Evolutionary conservation across 1,140 invertebrate genomes (phyloP).

Genomic region (Penaeus indicus): DNA sequence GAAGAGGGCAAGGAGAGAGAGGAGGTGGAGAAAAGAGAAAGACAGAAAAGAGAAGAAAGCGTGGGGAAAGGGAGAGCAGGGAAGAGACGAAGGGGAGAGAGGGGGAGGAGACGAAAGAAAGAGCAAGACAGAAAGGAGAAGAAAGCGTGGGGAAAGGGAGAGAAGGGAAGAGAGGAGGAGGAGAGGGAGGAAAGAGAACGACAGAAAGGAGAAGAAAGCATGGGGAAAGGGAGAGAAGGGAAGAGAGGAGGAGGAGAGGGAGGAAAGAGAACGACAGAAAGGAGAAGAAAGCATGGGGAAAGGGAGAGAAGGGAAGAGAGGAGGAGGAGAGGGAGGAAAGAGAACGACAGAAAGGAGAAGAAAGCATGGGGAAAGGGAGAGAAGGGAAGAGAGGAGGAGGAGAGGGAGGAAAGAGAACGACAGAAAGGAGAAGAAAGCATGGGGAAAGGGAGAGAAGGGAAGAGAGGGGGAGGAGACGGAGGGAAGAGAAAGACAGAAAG

Average conservation of each 20-base stretch:
- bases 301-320: not conserved
- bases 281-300: not conserved
- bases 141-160: no score
- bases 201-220: no score
- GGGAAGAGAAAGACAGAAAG: not conserved
- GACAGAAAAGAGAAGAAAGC: no score
- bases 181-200: no score
- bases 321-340: not conserved
- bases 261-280: not conserved
- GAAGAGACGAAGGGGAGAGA: no score
- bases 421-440: not conserved
- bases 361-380: not conserved
- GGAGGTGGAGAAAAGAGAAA: no score
- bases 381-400: not conserved
- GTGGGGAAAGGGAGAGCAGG: no score
- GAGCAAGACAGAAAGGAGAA: no score
- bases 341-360: not conserved
- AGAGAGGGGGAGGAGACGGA: not conserved
- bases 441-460: not conserved
- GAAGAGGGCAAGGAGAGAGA: no score
- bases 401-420: no score
- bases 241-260: not conserved
- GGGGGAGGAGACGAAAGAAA: no score
- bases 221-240: not conserved
- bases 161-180: no score